Evolutionary conservation across 1,140 invertebrate genomes (phyloP), one percentile per base, ranked within the genome.

Genomic region (Atta cephalotes): DNA sequence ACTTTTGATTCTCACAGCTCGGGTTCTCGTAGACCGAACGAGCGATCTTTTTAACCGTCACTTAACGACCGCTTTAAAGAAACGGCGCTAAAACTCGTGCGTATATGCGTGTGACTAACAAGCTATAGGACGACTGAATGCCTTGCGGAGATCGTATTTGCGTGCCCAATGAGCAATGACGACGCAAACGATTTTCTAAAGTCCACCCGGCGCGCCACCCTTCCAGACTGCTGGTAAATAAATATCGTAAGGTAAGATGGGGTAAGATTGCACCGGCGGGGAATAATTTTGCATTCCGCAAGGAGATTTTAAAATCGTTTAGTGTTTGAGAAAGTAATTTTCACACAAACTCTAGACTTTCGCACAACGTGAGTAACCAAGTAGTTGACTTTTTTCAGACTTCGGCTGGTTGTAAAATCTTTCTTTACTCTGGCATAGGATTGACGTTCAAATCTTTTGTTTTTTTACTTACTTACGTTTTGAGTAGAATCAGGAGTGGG

Each of bases 161-260:
- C 14, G 49, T 10, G 77, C 25, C 25, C 18, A 45, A 68, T 56
- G 74, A 62, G 25, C 21, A 21, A 21, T 45, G 76, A 78, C 28
- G 66, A 81, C 66, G 39, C 39, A 16, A 71, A 74, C 58, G 56
- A 63, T 84, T 49, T 68, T 84, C 63, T 39, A 53, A 56, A 53
- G 63, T 80, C 56, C 25, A 60, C 21, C 0, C 35, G 39, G 12
- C 18, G 25, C 56, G 49, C 78, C 66, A 71, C 79, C 79, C 51
- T 81, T n/a, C 18, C 79, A 58, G 28, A 70, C 63, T 7, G n/a
- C 31, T n/a, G 16, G 9, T n/a, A 25, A 10, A 35, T 81, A 81
- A 71, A 51, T 81, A 81, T 35, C 66, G 79, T 58, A 71, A 71
- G 79, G 79, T 58, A 71, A 71, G 79, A 81, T 81, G 66, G 79